phyloP scores from a whole-genome alignment of 2,888 invertebrate species.

The Metalampra italica region DNA sequence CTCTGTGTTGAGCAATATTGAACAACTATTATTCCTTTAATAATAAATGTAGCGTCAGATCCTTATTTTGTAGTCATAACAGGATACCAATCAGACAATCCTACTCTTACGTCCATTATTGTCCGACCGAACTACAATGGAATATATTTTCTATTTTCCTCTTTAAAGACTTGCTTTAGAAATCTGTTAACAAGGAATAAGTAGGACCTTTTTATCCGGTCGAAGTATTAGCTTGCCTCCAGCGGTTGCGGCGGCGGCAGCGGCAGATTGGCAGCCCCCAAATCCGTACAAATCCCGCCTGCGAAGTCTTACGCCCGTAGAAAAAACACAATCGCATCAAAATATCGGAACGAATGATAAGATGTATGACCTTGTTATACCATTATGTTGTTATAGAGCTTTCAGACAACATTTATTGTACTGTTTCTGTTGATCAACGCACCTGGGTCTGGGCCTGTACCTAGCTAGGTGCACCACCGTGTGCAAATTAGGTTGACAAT shows the following conservation, averaged over 20 bases:
- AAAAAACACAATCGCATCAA: slow-evolving; percentile 57
- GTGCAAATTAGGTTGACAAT: too few species aligned
- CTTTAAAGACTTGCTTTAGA: slow-evolving; percentile 35
- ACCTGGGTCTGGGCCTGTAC: too few species aligned
- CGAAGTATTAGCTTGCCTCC: slow-evolving; percentile 55
- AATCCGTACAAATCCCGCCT: slow-evolving; percentile 68
- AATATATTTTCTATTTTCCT: slow-evolving; percentile 26
- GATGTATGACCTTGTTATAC: slow-evolving; percentile 22
- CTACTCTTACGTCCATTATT: slow-evolving; percentile 27
- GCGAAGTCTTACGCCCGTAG: slow-evolving; percentile 35
- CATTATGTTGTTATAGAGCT: neutral
- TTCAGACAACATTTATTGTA: too few species aligned
- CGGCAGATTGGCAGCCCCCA: slow-evolving; percentile 62
- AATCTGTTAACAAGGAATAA: slow-evolving; percentile 62
- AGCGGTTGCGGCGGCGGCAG: slow-evolving; percentile 51
- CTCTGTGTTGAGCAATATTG: too few species aligned
- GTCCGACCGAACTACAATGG: slow-evolving; percentile 28
- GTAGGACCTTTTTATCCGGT: slow-evolving; percentile 55
- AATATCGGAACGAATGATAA: slow-evolving; percentile 34
- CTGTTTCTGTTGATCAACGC: too few species aligned
- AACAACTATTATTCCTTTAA: too few species aligned
- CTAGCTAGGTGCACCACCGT: too few species aligned
- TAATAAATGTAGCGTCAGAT: neutral
- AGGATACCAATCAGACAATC: slow-evolving; percentile 14
- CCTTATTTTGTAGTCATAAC: slow-evolving; percentile 2